phyloP scores from a whole-genome alignment of 2,797 vertebrate species.

The Garrulus glandarius region DNA sequence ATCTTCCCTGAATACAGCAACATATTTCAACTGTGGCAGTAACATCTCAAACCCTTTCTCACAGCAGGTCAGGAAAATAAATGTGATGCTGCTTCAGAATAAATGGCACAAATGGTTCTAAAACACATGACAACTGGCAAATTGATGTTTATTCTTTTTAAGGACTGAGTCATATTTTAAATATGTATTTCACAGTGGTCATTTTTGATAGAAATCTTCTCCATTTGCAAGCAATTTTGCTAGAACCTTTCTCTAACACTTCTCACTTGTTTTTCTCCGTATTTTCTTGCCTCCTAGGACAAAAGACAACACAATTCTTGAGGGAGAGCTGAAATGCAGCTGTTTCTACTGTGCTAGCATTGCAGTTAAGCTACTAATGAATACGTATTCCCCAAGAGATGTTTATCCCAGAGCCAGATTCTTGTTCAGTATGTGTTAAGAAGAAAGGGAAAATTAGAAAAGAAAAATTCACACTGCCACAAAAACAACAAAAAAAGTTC shows the following conservation, averaged over 20 bases:
- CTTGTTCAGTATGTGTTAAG: background rate
- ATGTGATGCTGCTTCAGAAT: constrained; percentile 18
- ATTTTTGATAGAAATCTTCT: background rate
- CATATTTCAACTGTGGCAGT: constrained; percentile 18
- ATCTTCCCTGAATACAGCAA: background rate
- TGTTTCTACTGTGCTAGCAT: constrained; percentile 26
- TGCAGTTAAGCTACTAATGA: constrained; percentile 36
- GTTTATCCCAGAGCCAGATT: background rate
- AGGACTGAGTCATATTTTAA: background rate
- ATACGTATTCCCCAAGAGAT: background rate
- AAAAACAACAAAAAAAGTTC: background rate
- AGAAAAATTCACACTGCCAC: background rate
- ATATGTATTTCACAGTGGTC: background rate
- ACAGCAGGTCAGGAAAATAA: constrained; percentile 37
- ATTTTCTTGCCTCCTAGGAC: background rate
- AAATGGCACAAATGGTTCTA: constrained; percentile 1
- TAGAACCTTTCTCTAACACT: background rate
- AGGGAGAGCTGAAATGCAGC: constrained; percentile 13
- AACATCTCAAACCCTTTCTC: constrained; percentile 16
- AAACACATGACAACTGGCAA: background rate
- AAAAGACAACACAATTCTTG: constrained; percentile 7
- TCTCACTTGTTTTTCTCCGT: background rate
- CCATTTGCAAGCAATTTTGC: background rate
- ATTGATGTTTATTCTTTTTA: constrained; percentile 7
- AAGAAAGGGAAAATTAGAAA: background rate